Conservation (phyloP, 2,797 vertebrate species). For the Gobio occitaniae region DNA sequence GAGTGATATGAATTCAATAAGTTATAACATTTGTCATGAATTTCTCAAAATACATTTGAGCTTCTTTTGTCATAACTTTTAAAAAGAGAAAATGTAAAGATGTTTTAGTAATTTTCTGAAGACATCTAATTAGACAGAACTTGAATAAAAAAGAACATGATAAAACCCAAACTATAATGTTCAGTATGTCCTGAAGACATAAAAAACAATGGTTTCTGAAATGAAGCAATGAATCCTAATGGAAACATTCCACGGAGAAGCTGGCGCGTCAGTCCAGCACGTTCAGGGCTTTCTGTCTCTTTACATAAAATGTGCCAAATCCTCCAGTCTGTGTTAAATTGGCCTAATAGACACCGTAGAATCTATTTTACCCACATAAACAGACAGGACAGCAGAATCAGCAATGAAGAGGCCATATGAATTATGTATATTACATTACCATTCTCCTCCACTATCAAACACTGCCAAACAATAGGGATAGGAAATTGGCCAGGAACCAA, state of each 20-base stretch:
- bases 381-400: slow-evolving; percentile 84
- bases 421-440: slow-evolving; percentile 93
- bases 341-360: slow-evolving; percentile 83
- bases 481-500: slow-evolving; percentile 86
- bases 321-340: slow-evolving; percentile 81
- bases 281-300: slow-evolving; percentile 68
- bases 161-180: neutral
- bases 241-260: slow-evolving; percentile 32
- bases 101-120: neutral
- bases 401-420: slow-evolving; percentile 86
- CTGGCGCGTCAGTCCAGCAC: slow-evolving; percentile 10
- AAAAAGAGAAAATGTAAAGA: neutral
- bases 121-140: neutral
- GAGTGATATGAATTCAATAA: neutral
- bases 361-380: slow-evolving; percentile 90
- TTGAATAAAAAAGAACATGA: neutral
- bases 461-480: slow-evolving; percentile 80
- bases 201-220: slow-evolving; percentile 21
- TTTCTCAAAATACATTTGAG: neutral
- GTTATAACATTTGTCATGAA: too few relatives aligned
- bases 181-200: neutral
- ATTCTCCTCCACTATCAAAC: slow-evolving; percentile 81
- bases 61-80: neutral
- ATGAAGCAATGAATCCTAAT: slow-evolving; percentile 22
- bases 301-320: slow-evolving; percentile 79